These are phyloP conservation scores for Odontamblyopus lacepedii DNA, from an alignment of 2,797 vertebrate genomes.

Conservation along the genomic window DNA sequence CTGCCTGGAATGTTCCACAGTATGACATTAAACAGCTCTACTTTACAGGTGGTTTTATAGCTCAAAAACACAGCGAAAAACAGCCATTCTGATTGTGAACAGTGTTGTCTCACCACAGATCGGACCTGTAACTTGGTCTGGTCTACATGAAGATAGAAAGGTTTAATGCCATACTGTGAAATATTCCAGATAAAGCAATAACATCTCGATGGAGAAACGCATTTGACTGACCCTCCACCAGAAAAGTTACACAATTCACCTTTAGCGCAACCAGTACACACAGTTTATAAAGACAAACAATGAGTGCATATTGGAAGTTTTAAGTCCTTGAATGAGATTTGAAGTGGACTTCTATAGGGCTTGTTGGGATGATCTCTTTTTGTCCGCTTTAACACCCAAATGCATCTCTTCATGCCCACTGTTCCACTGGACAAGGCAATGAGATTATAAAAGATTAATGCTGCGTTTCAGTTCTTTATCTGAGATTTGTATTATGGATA, in stretches of 20 bases:
- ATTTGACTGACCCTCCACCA: too few species aligned
- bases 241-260: not conserved
- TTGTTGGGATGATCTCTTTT: conserved; percentile 10
- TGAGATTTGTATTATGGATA: conserved; percentile 13
- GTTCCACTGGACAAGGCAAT: not conserved
- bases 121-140: too few species aligned
- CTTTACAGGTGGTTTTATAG: too few species aligned
- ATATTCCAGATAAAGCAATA: too few species aligned
- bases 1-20: too few species aligned
- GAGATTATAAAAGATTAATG: conserved; percentile 9
- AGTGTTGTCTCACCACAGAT: too few species aligned
- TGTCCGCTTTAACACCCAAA: conserved; percentile 4
- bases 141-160: too few species aligned
- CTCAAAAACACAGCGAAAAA: too few species aligned
- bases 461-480: conserved; percentile 6
- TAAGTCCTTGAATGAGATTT: not conserved
- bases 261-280: not conserved
- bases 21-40: too few species aligned
- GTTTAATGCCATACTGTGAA: too few species aligned
- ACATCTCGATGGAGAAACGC: too few species aligned
- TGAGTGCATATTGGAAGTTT: not conserved
- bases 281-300: not conserved
- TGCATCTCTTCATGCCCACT: not conserved
- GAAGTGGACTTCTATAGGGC: not conserved
- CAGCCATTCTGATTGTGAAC: too few species aligned